phyloP scores from a whole-genome alignment of 1,140 invertebrate species.

The Ptiloglossa arizonensis region DNA sequence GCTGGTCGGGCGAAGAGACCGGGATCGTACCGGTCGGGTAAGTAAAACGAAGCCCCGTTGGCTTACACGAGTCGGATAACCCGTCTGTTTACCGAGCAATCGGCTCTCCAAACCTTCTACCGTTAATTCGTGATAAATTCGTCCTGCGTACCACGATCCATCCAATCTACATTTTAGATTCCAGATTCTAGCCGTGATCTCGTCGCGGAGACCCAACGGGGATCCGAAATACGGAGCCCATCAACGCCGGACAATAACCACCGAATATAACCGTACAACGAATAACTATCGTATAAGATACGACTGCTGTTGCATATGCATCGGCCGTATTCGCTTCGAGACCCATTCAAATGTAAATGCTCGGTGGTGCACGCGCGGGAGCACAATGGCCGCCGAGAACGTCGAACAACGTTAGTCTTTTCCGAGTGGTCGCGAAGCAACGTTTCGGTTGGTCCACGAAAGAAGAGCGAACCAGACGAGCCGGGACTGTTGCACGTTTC shows the following conservation, averaged over 20 bases:
- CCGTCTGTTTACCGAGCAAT: no score
- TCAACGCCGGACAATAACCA: slow-evolving; percentile 23
- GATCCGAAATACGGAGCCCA: not conserved
- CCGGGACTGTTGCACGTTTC: not conserved
- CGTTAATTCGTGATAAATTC: no score
- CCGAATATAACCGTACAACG: slow-evolving; percentile 17
- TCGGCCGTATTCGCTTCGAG: slow-evolving; percentile 4
- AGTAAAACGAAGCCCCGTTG: no score
- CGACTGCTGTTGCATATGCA: slow-evolving; percentile 32
- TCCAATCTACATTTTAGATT: not conserved
- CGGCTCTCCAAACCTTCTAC: no score
- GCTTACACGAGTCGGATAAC: no score
- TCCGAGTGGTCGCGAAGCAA: not conserved
- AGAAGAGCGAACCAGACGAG: not conserved
- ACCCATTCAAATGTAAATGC: slow-evolving; percentile 41
- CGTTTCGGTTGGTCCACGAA: not conserved
- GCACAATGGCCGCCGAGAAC: not conserved
- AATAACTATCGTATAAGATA: slow-evolving; percentile 25
- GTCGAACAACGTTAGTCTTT: not conserved
- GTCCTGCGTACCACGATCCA: no score
- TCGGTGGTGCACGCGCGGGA: not conserved
- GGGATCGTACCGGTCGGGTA: no score
- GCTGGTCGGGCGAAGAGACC: no score
- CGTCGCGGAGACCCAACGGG: not conserved
- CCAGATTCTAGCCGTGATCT: not conserved